Conservation (phyloP, 2,113 vertebrate species). For the Blennius ocellaris region DNA sequence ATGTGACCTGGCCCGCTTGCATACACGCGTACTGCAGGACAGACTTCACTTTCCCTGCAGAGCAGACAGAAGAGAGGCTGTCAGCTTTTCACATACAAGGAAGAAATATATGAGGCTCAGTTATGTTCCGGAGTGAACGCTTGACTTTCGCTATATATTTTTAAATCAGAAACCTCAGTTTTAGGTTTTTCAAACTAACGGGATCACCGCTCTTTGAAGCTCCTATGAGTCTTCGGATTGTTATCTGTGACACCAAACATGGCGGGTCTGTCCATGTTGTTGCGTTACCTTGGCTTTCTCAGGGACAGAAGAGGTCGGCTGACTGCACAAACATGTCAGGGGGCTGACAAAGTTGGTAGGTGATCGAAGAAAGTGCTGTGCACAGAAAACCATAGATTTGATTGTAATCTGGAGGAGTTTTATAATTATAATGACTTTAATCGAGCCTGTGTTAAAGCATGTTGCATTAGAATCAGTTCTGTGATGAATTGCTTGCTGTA, state of each 20-base stretch:
- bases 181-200: not conserved
- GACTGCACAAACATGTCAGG: constrained; percentile 30
- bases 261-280: constrained; percentile 61
- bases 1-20: constrained; percentile 42
- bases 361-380: constrained; percentile 1
- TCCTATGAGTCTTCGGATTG: not conserved
- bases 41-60: constrained; percentile 17
- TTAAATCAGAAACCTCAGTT: constrained; percentile 3
- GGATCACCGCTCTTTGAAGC: constrained; percentile 6
- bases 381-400: not conserved
- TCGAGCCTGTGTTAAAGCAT: no score
- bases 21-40: not conserved
- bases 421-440: no score
- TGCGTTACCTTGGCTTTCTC: constrained; percentile 69
- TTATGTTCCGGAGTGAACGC: no score
- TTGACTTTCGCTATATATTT: constrained; percentile 1
- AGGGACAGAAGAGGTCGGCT: constrained; percentile 62
- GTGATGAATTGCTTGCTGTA: not conserved
- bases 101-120: constrained; percentile 5
- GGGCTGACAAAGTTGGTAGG: constrained; percentile 58
- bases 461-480: not conserved
- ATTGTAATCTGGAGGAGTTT: no score
- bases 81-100: not conserved
- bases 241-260: constrained; percentile 44
- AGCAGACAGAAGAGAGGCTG: constrained; percentile 10